Evolutionary conservation across 2,113 vertebrate species (phyloP), one percentile per base, ranked within the genome.

Genomic region (Riparia riparia): DNA sequence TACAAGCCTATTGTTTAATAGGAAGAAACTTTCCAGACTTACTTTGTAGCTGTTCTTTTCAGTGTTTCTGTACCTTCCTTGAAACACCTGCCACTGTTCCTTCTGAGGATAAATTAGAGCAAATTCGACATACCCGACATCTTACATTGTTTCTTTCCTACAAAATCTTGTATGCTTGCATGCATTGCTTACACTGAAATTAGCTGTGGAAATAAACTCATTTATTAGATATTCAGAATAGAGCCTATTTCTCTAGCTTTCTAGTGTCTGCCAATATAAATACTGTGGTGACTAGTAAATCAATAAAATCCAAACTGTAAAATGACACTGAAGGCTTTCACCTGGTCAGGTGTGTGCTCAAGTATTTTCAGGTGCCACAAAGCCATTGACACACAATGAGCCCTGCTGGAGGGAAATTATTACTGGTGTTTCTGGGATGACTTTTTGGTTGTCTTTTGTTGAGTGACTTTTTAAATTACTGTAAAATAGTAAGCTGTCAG

Each of bases 371-470:
- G 41, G 25, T 89, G 4, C n/a, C 34, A 93, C 74, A 68, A 72
- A 92, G 42, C 13, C 31, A 12, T 86, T 50, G 11, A n/a, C 42
- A 73, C 61, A 81, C 39, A 85, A 16, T 71, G 34, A 89, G 15
- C 31, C 22, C 7, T 64, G 18, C 15, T 74, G 49, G 78, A 45
- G 31, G 24, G 37, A 68, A 80, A n/a, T 45, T 93, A 32, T 73
- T 94, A 42, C 47, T 95, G 61, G n/a, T 84, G 47, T 91, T 96
- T 96, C 50, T 77, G 17, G 83, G 47, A 66, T 76, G 82, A 64
- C 42, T 93, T 79, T 83, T 83, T 91, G 47, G 12, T 29, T 60
- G 72, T 47, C 93, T 93, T 65, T 65, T 12, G n/a, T 50, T 91
- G 16, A 13, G 26, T 50, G 41, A 41, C 24, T 41, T 88, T 85